Conservation (phyloP, 30 jellyfish, hydroid and myxozoan genomes). For the Aurelia aurita region DNA sequence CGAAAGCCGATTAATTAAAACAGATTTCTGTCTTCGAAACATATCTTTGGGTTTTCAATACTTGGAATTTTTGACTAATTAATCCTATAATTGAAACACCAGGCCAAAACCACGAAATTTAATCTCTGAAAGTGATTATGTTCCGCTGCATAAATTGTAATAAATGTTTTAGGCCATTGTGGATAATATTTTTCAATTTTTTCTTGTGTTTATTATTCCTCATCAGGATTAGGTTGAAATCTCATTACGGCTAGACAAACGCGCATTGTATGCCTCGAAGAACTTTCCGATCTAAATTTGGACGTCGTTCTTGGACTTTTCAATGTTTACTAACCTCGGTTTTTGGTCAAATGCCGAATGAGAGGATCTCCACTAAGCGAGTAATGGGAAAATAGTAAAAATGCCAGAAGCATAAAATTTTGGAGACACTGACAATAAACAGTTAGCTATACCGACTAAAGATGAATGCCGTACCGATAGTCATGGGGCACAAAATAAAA, state of each 20-base stretch:
- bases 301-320: not conserved
- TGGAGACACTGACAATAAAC: too few species aligned
- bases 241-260: constrained; percentile 12
- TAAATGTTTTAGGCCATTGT: constrained; percentile 39
- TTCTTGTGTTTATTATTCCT: constrained; percentile 8
- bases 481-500: too few species aligned
- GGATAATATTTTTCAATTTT: constrained; percentile 26
- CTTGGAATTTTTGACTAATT: constrained; percentile 3
- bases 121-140: constrained; percentile 6
- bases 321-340: constrained; percentile 4
- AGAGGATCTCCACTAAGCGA: not conserved
- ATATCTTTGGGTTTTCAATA: constrained; percentile 21
- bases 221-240: not conserved
- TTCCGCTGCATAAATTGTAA: constrained; percentile 27
- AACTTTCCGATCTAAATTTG: constrained; percentile 11
- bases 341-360: not conserved
- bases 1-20: constrained; percentile 39
- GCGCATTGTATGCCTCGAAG: not conserved
- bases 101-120: not conserved
- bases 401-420: too few species aligned
- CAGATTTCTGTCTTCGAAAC: not conserved
- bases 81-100: constrained; percentile 10
- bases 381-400: not conserved
- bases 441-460: too few species aligned
- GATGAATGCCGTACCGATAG: too few species aligned